Percentiles rank a stretch among this genome's conserved stretches.
These are phyloP conservation scores for Pyrrhosoma nymphula DNA, from an alignment of 2,888 invertebrate genomes.

Conservation along the genomic window DNA sequence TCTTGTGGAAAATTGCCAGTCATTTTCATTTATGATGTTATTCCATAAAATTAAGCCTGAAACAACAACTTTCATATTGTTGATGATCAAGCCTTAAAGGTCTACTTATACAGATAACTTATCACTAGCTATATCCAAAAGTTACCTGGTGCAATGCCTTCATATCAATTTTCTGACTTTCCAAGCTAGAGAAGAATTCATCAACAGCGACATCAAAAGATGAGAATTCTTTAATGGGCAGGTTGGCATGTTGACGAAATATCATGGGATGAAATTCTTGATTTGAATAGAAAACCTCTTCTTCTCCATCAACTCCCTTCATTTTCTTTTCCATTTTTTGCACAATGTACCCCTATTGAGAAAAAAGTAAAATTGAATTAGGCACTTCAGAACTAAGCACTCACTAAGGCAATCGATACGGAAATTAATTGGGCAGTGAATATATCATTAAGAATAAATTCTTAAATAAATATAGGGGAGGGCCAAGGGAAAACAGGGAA, in stretches of 20 bases:
- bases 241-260: slow-evolving; percentile 85
- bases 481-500: too few species aligned
- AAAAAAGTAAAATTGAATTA: slow-evolving; percentile 33
- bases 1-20: too few species aligned
- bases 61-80: too few species aligned
- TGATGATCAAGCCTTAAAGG: too few species aligned
- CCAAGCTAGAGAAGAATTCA: slow-evolving; percentile 96
- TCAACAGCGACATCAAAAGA: slow-evolving; percentile 94
- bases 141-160: slow-evolving; percentile 83
- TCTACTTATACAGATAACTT: too few species aligned
- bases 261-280: slow-evolving; percentile 96
- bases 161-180: slow-evolving; percentile 96
- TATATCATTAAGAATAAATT: too few species aligned
- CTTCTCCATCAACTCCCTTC: slow-evolving; percentile 79
- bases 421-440: too few species aligned
- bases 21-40: too few species aligned
- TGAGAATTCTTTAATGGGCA: slow-evolving; percentile 84
- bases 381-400: too few species aligned
- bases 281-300: slow-evolving; percentile 86
- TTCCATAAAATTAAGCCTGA: too few species aligned
- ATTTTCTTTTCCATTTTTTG: slow-evolving; percentile 88
- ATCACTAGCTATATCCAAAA: background rate
- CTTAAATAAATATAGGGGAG: too few species aligned
- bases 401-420: too few species aligned
- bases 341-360: slow-evolving; percentile 86